Evolutionary conservation across 2,113 vertebrate genomes (phyloP), one percentile per base, ranked within the genome.

Genomic region (Regulus satrapa): DNA sequence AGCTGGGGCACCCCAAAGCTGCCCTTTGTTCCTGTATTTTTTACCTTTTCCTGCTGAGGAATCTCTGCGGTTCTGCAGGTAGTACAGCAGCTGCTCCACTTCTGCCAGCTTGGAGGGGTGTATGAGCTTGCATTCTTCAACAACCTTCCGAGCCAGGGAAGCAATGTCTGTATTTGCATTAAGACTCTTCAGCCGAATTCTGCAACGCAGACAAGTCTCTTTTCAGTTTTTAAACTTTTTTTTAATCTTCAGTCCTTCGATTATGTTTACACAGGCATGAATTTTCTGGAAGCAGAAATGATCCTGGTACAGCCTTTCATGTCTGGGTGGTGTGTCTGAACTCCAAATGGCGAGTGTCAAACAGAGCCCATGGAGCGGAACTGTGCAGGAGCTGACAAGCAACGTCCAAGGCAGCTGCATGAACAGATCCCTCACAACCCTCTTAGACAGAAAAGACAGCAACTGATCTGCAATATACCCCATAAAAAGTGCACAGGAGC

Each of bases 51-150:
- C 98, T 10, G 83, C 95, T 4, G 98, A 68, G 36, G 94, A 91
- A 68, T 99, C 98, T 45, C 99, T 99, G 92, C 99, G 98, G 89
- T 99, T 99, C 97, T 99, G 99, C 19, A 99, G 96, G 49, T 99
- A 99, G 89, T 98, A 99, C 26, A 99, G 98, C 28, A 99, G 98
- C 92, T 99, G 99, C 85, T 99, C 99, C 71, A 99, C 99, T 61
- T 99, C 99, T 4, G 97, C 98, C 52, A 99, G 96, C 90, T 98
- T 99, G 55, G 99, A 99, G 8, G 98, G 96, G 71, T 99, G 99
- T 94, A 99, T 99, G 69, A 99, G 98, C 66, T 98, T 99, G 96
- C 99, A 99, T 93, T 99, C 99, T 78, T 99, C 99, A 88, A 99
- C 98, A 81, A 99, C 99, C 86, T 99, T 99, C 56, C 98, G 98